Evolutionary conservation across 2,888 invertebrate genomes (phyloP).

Genomic region (Dolichomitus sp.): DNA sequence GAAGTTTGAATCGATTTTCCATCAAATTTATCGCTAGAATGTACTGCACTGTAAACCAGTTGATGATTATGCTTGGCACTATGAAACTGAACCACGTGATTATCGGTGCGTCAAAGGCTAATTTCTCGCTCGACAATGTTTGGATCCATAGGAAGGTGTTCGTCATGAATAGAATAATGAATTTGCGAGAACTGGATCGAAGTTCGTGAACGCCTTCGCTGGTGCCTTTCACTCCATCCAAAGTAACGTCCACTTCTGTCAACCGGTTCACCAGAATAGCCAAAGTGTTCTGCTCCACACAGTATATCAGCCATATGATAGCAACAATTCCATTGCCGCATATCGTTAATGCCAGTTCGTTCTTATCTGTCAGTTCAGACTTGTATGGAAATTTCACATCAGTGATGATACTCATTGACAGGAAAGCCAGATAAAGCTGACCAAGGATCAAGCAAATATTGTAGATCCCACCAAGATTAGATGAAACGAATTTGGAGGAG

Average conservation of each 20-base stretch:
- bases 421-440: slow-evolving; percentile 23
- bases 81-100: slow-evolving; percentile 41
- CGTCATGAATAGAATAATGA: background rate
- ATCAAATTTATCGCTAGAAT: slow-evolving; percentile 38
- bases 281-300: slow-evolving; percentile 45
- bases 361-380: slow-evolving; percentile 7
- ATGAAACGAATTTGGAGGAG: slow-evolving; percentile 29
- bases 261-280: slow-evolving; percentile 38
- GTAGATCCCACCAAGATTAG: slow-evolving; percentile 55
- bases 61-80: slow-evolving; percentile 41
- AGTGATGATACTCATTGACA: slow-evolving; percentile 5
- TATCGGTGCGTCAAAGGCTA: background rate
- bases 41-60: slow-evolving; percentile 50
- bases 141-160: slow-evolving; percentile 19
- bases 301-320: slow-evolving; percentile 53
- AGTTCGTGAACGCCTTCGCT: background rate
- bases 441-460: slow-evolving; percentile 54
- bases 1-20: slow-evolving; percentile 35
- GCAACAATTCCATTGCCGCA: slow-evolving; percentile 40
- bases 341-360: slow-evolving; percentile 54
- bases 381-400: slow-evolving; percentile 16
- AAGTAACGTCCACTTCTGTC: background rate
- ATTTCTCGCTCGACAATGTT: background rate
- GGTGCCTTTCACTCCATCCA: background rate
- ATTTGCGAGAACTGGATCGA: background rate